Evolutionary conservation across 2,113 vertebrate species (phyloP).

Genomic region (Pelobates fuscus): DNA sequence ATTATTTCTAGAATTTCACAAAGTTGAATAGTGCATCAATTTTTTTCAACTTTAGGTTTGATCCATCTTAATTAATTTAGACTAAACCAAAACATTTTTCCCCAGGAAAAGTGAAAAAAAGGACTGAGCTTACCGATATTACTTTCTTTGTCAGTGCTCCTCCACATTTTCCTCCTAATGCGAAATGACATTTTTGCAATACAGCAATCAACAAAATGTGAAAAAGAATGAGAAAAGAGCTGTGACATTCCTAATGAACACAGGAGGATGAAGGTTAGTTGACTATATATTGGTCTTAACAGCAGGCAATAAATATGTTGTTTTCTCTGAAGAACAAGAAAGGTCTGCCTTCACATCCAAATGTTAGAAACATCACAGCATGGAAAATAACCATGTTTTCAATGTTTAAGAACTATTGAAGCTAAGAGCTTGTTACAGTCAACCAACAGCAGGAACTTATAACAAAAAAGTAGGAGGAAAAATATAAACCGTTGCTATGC

Average conservation of each 20-base stretch:
- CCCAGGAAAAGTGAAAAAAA: too few species aligned
- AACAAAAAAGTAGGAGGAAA: neutral
- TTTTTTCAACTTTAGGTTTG: too few species aligned
- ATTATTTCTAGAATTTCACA: too few species aligned
- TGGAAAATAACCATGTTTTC: slow-evolving; percentile 11
- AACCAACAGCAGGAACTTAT: neutral
- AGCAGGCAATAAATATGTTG: slow-evolving; percentile 22
- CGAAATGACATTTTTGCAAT: neutral
- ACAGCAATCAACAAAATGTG: neutral
- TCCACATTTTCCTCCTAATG: too few species aligned
- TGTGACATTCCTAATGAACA: neutral
- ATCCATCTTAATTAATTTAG: too few species aligned
- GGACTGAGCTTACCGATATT: too few species aligned
- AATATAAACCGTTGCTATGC: slow-evolving; percentile 10
- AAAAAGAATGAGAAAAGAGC: neutral
- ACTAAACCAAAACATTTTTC: too few species aligned
- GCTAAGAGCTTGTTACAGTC: neutral
- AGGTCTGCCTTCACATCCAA: neutral
- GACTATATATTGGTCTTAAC: neutral
- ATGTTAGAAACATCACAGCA: slow-evolving; percentile 16
- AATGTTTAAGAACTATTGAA: neutral
- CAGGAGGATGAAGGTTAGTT: neutral
- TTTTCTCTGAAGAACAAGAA: neutral
- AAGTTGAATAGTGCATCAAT: too few species aligned
- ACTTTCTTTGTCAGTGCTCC: too few species aligned